Evolutionary conservation across 2,113 vertebrate species (phyloP), one percentile per base, ranked within the genome.

Genomic region (Rallus limicola): DNA sequence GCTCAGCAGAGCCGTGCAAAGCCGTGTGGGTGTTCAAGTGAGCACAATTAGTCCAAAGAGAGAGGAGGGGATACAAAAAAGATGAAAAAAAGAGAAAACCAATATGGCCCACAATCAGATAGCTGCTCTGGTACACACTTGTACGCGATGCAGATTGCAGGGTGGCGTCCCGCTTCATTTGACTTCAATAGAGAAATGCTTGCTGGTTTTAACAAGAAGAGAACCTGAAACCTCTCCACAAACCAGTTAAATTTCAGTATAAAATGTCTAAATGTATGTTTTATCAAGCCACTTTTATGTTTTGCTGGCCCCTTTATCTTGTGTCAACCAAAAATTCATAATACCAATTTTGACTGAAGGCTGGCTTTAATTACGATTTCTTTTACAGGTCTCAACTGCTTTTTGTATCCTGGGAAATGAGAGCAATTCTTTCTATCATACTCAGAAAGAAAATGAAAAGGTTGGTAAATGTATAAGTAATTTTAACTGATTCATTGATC

Each of bases 401-500:
- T 83, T 97, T 95, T 87, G 93, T 91, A 56, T 94, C 95, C 38
- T 33, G 16, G 95, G 97, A 95, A 95, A 88, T 88, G 70, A 97
- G 95, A 88, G 70, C 91, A 76, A 92, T 96, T 96, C 91, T 86
- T 94, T 92, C 97, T 88, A 86, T 94, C 89, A 69, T 92, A 95
- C 94, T 97, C 96, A 93, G 87, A 96, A 93, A 93, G 96, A 97
- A 98, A 98, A 97, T 93, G 96, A 97, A 97, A 97, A 97, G 96
- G 95, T 90, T 97, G 97, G 94, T 97, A 96, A 97, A 95, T 29
- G 91, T 82, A 86, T 96, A 97, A 98, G 97, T 96, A 95, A 97
- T 97, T 97, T 97, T 97, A 97, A 97, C 97, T 97, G 98, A 98
- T 97, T 97, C 96, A 92, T 97, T 97, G 97, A 97, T 98, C 96